Evolutionary conservation across 2,797 vertebrate genomes (phyloP).

Genomic region (Silurus aristotelis): DNA sequence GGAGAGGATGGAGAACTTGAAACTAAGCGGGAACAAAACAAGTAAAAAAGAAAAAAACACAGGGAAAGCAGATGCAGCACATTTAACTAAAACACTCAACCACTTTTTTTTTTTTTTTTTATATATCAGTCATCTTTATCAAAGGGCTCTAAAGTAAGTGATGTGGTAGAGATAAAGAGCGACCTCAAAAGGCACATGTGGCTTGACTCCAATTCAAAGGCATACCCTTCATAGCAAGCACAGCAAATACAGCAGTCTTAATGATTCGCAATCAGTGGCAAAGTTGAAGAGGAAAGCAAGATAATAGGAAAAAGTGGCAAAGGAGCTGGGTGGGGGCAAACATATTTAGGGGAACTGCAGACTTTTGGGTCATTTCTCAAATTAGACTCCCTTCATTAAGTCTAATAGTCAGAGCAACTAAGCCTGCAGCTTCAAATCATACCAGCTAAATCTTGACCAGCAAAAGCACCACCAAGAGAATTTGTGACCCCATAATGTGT

Average conservation of each 20-base stretch:
- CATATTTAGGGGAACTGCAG: slow-evolving; percentile 31
- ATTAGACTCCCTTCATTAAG: slow-evolving; percentile 47
- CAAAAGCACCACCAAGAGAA: slow-evolving; percentile 10
- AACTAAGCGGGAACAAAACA: neutral
- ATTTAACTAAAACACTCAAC: slow-evolving; percentile 31
- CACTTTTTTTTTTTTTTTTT: neutral
- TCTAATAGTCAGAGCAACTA: slow-evolving; percentile 19
- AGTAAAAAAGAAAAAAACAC: neutral
- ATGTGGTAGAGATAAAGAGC: slow-evolving; percentile 51
- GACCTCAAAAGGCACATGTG: slow-evolving; percentile 58
- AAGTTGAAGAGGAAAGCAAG: slow-evolving; percentile 53
- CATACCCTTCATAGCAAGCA: slow-evolving; percentile 61
- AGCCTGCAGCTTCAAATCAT: slow-evolving; percentile 39
- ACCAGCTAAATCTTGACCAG: slow-evolving; percentile 28
- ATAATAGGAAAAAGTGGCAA: slow-evolving; percentile 70
- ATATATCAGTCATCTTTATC: slow-evolving; percentile 53
- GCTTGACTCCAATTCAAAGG: slow-evolving; percentile 56
- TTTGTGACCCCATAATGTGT: slow-evolving; percentile 6
- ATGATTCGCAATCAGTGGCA: slow-evolving; percentile 54
- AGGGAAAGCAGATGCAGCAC: slow-evolving; percentile 11
- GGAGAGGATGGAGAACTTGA: slow-evolving; percentile 2
- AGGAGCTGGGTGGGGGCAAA: slow-evolving; percentile 6
- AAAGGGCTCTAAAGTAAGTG: slow-evolving; percentile 50
- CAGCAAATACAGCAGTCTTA: slow-evolving; percentile 39
- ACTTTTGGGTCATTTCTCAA: slow-evolving; percentile 53